Conservation (phyloP, 2,888 invertebrate species). For the Malacosoma neustria region DNA sequence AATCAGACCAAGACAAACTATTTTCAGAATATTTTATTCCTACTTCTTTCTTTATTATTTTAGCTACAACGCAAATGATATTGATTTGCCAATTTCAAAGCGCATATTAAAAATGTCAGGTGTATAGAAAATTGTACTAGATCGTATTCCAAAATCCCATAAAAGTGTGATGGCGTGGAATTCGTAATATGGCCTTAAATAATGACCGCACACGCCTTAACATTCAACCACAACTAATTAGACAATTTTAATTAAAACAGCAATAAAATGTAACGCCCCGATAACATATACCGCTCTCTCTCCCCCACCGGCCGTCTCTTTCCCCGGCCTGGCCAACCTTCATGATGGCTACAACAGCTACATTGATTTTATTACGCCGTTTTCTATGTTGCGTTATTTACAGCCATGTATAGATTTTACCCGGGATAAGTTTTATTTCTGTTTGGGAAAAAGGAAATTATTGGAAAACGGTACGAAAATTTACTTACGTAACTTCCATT, state of each 20-base stretch:
- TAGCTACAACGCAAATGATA: no score
- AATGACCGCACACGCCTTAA: not conserved
- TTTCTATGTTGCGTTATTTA: slow-evolving; percentile 13
- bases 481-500: no score
- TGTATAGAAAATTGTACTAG: no score
- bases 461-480: no score
- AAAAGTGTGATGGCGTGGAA: not conserved
- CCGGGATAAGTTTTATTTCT: no score
- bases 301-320: slow-evolving; percentile 13
- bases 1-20: no score
- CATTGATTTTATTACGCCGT: slow-evolving; percentile 40
- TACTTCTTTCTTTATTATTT: no score
- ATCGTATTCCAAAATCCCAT: not conserved
- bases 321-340: slow-evolving; percentile 26
- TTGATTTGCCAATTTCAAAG: no score
- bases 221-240: not conserved
- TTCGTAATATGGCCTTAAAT: not conserved
- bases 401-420: not conserved
- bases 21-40: no score
- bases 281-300: slow-evolving; percentile 25
- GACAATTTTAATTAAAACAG: slow-evolving; percentile 32
- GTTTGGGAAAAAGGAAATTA: no score
- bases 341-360: slow-evolving; percentile 27
- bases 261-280: slow-evolving; percentile 32
- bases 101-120: no score